These are phyloP conservation scores for Machimus atricapillus DNA, from an alignment of 2,888 invertebrate genomes.

Conservation along the genomic window DNA sequence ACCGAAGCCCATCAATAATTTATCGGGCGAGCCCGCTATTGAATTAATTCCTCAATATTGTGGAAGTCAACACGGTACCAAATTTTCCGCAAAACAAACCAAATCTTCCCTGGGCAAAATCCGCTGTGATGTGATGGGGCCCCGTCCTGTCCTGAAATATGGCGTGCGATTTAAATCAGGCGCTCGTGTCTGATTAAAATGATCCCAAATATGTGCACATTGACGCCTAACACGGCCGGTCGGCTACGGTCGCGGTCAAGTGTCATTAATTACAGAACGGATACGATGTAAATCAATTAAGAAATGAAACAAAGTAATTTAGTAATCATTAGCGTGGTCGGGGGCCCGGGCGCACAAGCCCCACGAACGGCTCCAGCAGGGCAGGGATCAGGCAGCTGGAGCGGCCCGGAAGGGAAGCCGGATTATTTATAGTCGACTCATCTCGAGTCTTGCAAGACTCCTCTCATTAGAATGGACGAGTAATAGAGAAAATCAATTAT, in stretches of 20 bases:
- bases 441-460: slow-evolving; percentile 15
- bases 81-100: slow-evolving; percentile 20
- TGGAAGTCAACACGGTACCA: neutral
- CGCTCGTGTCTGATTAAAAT: slow-evolving; percentile 25
- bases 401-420: neutral
- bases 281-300: slow-evolving; percentile 47
- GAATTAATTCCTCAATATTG: slow-evolving; percentile 27
- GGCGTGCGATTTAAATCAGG: neutral
- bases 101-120: neutral
- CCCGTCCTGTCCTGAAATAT: neutral
- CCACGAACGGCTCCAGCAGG: neutral
- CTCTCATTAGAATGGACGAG: slow-evolving; percentile 29
- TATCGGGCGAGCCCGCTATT: neutral
- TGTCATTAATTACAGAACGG: slow-evolving; percentile 45
- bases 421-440: slow-evolving; percentile 33
- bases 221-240: slow-evolving; percentile 28
- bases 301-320: slow-evolving; percentile 45
- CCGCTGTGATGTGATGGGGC: neutral
- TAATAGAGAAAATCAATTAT: slow-evolving; percentile 34
- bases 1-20: neutral
- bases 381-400: neutral
- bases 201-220: slow-evolving; percentile 25
- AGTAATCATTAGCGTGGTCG: slow-evolving; percentile 43
- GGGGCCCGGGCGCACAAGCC: neutral
- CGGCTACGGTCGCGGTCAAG: slow-evolving; percentile 36